phyloP scores from a whole-genome alignment of 2,113 vertebrate genomes.

The Zingel zingel region DNA sequence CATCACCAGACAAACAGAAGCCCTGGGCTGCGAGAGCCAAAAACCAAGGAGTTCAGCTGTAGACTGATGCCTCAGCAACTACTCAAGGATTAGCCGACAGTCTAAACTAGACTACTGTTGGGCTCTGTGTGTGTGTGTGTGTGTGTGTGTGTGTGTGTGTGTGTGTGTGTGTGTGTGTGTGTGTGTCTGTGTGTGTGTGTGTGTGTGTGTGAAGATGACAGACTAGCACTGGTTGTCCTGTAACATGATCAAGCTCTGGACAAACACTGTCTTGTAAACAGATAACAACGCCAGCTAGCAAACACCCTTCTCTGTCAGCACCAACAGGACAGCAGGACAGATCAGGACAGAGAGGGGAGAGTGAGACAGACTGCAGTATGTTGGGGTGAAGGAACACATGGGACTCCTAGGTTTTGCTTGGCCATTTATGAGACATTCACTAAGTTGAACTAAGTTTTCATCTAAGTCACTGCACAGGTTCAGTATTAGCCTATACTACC shows the following conservation, averaged over 20 bases:
- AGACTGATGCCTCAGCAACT: slow-evolving; percentile 66
- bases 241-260: slow-evolving; percentile 71
- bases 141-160: slow-evolving; percentile 32
- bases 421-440: neutral
- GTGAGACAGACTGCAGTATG: neutral
- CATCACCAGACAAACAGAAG: neutral
- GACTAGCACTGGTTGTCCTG: slow-evolving; percentile 53
- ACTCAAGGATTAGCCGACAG: slow-evolving; percentile 52
- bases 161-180: slow-evolving; percentile 25
- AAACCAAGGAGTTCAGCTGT: slow-evolving; percentile 31
- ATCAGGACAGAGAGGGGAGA: slow-evolving; percentile 13
- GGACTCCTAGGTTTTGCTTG: neutral
- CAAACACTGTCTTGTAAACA: slow-evolving; percentile 74
- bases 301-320: slow-evolving; percentile 57
- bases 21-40: neutral
- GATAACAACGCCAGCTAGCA: slow-evolving; percentile 56
- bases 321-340: slow-evolving; percentile 30
- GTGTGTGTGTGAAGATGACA: slow-evolving; percentile 13
- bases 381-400: neutral
- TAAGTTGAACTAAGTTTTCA: neutral
- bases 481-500: no score
- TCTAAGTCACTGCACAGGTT: no score
- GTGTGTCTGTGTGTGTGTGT: slow-evolving; percentile 28
- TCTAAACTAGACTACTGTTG: slow-evolving; percentile 57
- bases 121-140: slow-evolving; percentile 9